These are phyloP conservation scores for Trisateles emortualis DNA, from an alignment of 2,888 invertebrate genomes.

Conservation along the genomic window DNA sequence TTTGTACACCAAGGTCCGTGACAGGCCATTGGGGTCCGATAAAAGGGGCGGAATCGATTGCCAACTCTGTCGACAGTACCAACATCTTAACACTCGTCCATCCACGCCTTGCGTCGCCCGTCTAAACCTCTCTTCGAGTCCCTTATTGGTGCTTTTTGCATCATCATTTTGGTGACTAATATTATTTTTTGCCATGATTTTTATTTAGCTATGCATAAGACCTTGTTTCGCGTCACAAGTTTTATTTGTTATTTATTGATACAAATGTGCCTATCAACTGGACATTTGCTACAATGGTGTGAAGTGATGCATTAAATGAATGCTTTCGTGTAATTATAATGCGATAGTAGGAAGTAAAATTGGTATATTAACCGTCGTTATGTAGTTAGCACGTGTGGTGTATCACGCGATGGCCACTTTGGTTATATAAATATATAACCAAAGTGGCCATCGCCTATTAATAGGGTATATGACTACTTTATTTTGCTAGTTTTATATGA, in stretches of 20 bases:
- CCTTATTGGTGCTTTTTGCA: constrained; percentile 26
- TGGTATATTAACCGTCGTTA: background rate
- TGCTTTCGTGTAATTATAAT: constrained; percentile 9
- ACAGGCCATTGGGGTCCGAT: too few species aligned
- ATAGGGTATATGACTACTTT: too few species aligned
- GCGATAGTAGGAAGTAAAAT: constrained; percentile 8
- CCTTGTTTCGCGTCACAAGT: constrained; percentile 37
- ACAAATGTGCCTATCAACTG: constrained; percentile 1
- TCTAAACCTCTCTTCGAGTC: too few species aligned
- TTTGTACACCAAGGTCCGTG: too few species aligned
- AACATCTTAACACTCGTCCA: too few species aligned
- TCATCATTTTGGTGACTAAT: constrained; percentile 17
- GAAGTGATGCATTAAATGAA: constrained; percentile 7
- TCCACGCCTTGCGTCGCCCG: too few species aligned
- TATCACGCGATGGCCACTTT: constrained; percentile 16
- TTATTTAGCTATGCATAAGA: constrained; percentile 7
- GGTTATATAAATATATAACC: constrained; percentile 1
- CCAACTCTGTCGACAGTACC: too few species aligned
- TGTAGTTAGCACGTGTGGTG: constrained; percentile 6
- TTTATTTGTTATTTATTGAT: constrained; percentile 15
- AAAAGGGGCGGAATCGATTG: too few species aligned
- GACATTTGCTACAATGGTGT: constrained; percentile 2
- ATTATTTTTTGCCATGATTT: constrained; percentile 36
- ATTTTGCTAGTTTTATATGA: too few species aligned
- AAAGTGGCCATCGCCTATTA: too few species aligned